Conservation (phyloP, 2,888 invertebrate genomes). For the Hydraecia micacea region DNA sequence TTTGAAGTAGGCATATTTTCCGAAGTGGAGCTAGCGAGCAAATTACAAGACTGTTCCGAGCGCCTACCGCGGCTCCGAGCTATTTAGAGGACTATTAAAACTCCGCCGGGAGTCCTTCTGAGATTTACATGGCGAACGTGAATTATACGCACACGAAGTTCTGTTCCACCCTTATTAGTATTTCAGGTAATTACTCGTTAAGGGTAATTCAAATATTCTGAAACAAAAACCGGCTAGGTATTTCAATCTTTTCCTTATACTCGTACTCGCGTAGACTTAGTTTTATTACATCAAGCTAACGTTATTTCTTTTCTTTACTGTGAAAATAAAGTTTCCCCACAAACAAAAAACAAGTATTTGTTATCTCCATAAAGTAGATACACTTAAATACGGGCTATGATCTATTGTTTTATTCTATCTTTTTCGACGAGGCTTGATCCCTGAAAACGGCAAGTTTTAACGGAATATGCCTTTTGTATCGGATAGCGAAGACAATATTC, state of each 20-base stretch:
- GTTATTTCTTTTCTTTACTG: slow-evolving; percentile 18
- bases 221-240: slow-evolving; percentile 16
- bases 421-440: slow-evolving; percentile 53
- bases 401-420: slow-evolving; percentile 63
- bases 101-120: slow-evolving; percentile 77
- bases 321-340: slow-evolving; percentile 19
- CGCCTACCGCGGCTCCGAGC: slow-evolving; percentile 75
- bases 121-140: slow-evolving; percentile 80
- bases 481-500: slow-evolving; percentile 76
- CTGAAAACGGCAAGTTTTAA: slow-evolving; percentile 60
- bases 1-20: slow-evolving; percentile 77
- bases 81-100: slow-evolving; percentile 84
- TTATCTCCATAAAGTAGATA: slow-evolving; percentile 47
- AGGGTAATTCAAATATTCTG: slow-evolving; percentile 34
- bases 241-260: slow-evolving; percentile 4
- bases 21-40: slow-evolving; percentile 74
- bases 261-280: neutral
- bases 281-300: slow-evolving; percentile 33
- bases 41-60: slow-evolving; percentile 80
- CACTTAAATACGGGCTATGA: slow-evolving; percentile 55
- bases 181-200: slow-evolving; percentile 59
- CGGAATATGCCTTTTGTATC: slow-evolving; percentile 73
- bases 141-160: slow-evolving; percentile 76
- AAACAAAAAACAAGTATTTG: slow-evolving; percentile 50
- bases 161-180: slow-evolving; percentile 72